phyloP scores from a whole-genome alignment of 2,113 vertebrate genomes.

The Petaurus breviceps region DNA sequence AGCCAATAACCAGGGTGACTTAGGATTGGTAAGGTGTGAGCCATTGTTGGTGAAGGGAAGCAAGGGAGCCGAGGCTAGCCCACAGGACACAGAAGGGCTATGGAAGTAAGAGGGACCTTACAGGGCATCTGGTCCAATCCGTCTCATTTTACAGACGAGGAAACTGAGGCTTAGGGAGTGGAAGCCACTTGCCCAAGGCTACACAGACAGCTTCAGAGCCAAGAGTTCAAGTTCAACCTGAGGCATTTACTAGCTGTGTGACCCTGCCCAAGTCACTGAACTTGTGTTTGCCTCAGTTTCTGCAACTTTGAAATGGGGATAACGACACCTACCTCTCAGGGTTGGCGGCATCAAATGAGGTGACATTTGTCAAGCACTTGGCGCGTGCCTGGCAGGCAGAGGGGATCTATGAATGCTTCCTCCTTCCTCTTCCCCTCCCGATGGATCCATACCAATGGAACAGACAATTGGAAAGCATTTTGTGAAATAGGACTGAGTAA shows the following conservation, averaged over 20 bases:
- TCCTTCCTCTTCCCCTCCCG: too few relatives aligned
- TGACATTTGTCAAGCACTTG: neutral
- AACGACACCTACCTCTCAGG: too few relatives aligned
- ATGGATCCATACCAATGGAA: neutral
- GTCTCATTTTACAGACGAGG: neutral
- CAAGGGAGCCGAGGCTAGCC: neutral
- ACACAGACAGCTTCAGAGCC: neutral
- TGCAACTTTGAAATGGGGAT: neutral
- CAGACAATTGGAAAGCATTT: neutral
- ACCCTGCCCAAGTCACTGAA: neutral
- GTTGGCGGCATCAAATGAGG: neutral
- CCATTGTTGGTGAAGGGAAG: neutral
- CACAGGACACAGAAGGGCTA: neutral
- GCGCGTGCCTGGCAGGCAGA: neutral
- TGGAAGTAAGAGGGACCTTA: neutral
- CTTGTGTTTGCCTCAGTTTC: too few relatives aligned
- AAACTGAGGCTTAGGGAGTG: too few relatives aligned
- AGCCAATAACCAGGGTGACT: neutral
- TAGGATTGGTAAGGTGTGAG: neutral
- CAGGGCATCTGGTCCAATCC: neutral
- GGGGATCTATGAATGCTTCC: neutral
- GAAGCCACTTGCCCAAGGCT: too few relatives aligned
- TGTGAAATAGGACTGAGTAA: neutral
- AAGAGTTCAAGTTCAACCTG: neutral
- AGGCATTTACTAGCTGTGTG: neutral